Evolutionary conservation across 2,797 vertebrate genomes (phyloP).

Genomic region (Muraenolepis orangiensis): DNA sequence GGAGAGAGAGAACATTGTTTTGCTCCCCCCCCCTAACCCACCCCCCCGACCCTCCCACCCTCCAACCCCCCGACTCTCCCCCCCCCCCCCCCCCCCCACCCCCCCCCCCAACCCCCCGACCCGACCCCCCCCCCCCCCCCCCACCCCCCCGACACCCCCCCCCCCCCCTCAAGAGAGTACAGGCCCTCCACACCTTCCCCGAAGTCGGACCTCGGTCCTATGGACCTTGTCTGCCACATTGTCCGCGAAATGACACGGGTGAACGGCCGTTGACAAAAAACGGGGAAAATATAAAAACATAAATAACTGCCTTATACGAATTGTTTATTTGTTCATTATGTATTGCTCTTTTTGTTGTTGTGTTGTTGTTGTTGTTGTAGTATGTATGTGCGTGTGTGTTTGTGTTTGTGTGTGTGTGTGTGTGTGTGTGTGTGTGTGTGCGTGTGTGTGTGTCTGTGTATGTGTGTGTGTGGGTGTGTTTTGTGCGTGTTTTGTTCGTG

Average conservation of each 20-base stretch:
- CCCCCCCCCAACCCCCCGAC: too few species aligned
- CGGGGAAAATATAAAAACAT: slow-evolving; percentile 1
- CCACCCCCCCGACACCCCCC: too few species aligned
- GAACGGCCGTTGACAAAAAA: background rate
- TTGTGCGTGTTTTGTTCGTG: too few species aligned
- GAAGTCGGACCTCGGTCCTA: background rate
- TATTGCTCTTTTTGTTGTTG: background rate
- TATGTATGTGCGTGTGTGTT: too few species aligned
- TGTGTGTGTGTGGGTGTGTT: background rate
- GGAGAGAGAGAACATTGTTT: background rate
- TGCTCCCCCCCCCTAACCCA: background rate
- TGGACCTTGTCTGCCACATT: background rate
- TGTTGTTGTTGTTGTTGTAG: too few species aligned
- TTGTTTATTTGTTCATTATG: slow-evolving; percentile 44
- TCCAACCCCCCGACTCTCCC: background rate
- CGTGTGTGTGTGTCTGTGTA: background rate
- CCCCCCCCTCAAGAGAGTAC: too few species aligned
- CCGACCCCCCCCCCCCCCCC: too few species aligned
- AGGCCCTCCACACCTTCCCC: background rate
- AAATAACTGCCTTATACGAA: slow-evolving; percentile 38
- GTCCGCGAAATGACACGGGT: background rate
- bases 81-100: background rate
- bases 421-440: slow-evolving; percentile 18
- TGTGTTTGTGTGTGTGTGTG: slow-evolving; percentile 41
- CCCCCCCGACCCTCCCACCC: too few species aligned